phyloP scores from a whole-genome alignment of 2,888 invertebrate genomes.

The Danaus chrysippus region DNA sequence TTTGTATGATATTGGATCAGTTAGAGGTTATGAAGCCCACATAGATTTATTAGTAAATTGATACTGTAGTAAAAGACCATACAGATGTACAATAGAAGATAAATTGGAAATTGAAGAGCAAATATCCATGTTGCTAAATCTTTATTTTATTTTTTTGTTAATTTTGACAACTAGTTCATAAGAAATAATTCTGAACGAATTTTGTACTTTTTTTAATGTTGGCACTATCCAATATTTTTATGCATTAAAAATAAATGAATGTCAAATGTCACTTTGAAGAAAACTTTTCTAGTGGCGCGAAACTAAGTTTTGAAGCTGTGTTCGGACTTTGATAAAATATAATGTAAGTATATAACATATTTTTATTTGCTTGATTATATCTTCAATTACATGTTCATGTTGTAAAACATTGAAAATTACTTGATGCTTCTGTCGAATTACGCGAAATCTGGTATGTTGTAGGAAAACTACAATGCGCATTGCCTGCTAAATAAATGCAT shows the following conservation, averaged over 20 bases:
- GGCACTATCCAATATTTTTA: slow-evolving; percentile 37
- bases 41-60: no score
- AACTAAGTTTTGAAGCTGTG: slow-evolving; percentile 37
- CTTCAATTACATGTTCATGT: slow-evolving; percentile 37
- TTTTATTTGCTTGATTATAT: slow-evolving; percentile 39
- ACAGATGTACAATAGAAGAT: no score
- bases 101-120: no score
- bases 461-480: slow-evolving; percentile 42
- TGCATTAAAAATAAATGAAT: slow-evolving; percentile 35
- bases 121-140: no score
- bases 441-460: slow-evolving; percentile 39
- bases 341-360: slow-evolving; percentile 37
- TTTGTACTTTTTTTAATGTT: slow-evolving; percentile 28
- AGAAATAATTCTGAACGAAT: no score
- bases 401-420: slow-evolving; percentile 39
- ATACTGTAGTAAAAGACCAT: no score
- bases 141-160: slow-evolving; percentile 60
- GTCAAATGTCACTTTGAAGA: slow-evolving; percentile 37
- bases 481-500: slow-evolving; percentile 22
- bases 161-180: no score
- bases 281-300: slow-evolving; percentile 38
- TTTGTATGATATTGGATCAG: no score
- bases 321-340: slow-evolving; percentile 36
- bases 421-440: slow-evolving; percentile 36
- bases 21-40: no score